These are phyloP conservation scores for Cynoglossus semilaevis DNA, from an alignment of 2,113 vertebrate species.

Conservation along the genomic window DNA sequence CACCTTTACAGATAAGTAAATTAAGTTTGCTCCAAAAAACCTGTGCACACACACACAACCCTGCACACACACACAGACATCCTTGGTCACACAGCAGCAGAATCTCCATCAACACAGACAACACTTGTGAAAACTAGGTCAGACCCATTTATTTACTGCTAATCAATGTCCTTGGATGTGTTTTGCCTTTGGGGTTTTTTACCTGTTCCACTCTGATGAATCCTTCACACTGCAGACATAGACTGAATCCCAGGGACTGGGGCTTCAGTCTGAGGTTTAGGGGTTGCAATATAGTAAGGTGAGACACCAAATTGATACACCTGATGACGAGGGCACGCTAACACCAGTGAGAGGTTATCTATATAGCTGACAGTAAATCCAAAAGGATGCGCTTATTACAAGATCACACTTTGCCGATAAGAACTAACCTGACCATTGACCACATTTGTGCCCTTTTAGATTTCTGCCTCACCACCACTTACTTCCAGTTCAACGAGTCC, in stretches of 20 bases:
- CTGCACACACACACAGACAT: too few species aligned
- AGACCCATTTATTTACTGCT: constrained; percentile 44
- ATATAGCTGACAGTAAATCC: constrained; percentile 2
- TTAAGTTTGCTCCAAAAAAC: not conserved
- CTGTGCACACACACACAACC: not conserved
- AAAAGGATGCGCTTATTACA: too few species aligned
- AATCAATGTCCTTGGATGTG: constrained; percentile 41
- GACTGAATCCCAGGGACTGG: constrained; percentile 13
- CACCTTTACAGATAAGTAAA: constrained; percentile 10
- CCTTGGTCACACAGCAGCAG: constrained; percentile 10
- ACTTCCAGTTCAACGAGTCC: too few species aligned
- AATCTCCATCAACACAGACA: constrained; percentile 3
- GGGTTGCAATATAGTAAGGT: too few species aligned
- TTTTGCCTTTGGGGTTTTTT: constrained; percentile 30
- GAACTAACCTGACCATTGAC: too few species aligned
- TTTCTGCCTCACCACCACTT: too few species aligned
- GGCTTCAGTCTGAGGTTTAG: constrained; percentile 15
- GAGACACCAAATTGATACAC: constrained; percentile 24
- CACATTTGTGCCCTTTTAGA: too few species aligned
- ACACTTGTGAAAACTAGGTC: constrained; percentile 41
- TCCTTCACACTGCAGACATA: constrained; percentile 21
- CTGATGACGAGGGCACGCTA: constrained; percentile 12
- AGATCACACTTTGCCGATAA: too few species aligned
- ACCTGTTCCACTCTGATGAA: constrained; percentile 44
- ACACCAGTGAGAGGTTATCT: constrained; percentile 14